phyloP scores from a whole-genome alignment of 2,888 invertebrate genomes.

The Aproaerema taeniolella region DNA sequence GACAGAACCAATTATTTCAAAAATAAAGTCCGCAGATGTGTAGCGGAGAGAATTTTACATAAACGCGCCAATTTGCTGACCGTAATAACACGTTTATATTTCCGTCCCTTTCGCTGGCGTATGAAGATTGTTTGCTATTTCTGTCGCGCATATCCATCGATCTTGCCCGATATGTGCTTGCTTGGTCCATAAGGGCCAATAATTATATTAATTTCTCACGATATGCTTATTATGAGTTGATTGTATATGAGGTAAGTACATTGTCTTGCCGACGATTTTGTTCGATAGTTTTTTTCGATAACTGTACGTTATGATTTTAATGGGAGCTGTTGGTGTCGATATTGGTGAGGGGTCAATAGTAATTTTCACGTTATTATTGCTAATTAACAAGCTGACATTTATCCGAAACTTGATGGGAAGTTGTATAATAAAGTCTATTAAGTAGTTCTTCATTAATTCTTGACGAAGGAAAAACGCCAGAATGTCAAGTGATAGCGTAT shows the following conservation, averaged over 20 bases:
- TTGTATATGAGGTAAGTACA: slow-evolving; percentile 34
- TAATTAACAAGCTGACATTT: slow-evolving; percentile 16
- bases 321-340: slow-evolving; percentile 14
- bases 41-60: slow-evolving; percentile 48
- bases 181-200: slow-evolving; percentile 42
- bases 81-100: slow-evolving; percentile 47
- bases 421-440: too few relatives aligned
- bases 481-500: too few relatives aligned
- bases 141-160: slow-evolving; percentile 35
- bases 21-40: slow-evolving; percentile 40
- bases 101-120: slow-evolving; percentile 30
- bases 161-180: slow-evolving; percentile 31
- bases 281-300: slow-evolving; percentile 25
- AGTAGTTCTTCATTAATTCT: too few relatives aligned
- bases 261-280: slow-evolving; percentile 30
- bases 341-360: slow-evolving; percentile 9
- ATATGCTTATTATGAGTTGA: slow-evolving; percentile 52
- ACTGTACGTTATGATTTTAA: slow-evolving; percentile 21
- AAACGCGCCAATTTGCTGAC: slow-evolving; percentile 55
- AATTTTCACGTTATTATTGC: slow-evolving; percentile 20
- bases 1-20: slow-evolving; percentile 28
- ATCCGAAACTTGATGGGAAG: too few relatives aligned
- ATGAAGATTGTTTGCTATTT: slow-evolving; percentile 24
- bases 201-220: slow-evolving; percentile 59
- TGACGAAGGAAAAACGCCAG: neutral